Evolutionary conservation across 2,113 vertebrate genomes (phyloP), one percentile per base, ranked within the genome.

Genomic region (Prietella phreatophila): DNA sequence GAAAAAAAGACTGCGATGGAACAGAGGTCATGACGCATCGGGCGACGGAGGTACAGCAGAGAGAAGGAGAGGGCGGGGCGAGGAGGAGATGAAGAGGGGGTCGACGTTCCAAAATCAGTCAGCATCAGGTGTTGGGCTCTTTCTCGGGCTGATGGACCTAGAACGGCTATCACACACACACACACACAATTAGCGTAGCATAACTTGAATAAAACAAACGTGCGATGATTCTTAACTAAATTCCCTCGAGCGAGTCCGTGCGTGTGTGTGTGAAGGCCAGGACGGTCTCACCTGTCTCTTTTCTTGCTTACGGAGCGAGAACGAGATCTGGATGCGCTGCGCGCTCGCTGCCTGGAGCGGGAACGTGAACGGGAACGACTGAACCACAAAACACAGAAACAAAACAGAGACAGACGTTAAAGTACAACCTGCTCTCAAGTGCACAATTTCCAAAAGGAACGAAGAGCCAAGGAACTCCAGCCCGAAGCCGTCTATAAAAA

Each of bases 121-220:
- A 6, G 92, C 93, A 33, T 91, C 93, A 33, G 94, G 94, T 1
- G 93, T 93, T 11, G 94, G 88, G 87, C 94, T 95, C 89, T 93
- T 93, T 92, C 93, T 89, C 79, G 91, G 94, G 91, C 91, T 95
- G 91, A 92, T 91, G 58, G 95, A 95, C 85, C 95, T 94, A 93
- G 95, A 96, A 91, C 94, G 95, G 93, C 95, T 96, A 91, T 42
- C 20, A 88, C 25, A 1, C 15, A 82, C 30, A 85, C 7, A 81
- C 33, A 27, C 7, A 33, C 4, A 1, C 25, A 5, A 42, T 47
- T 5, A 47, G 42, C 42, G 5, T 47, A 13, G 0, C 61, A 67
- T 15, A 67, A 30, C 63, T 5, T 14, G 13, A 10, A 65, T 27
- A n/a, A 67, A 67, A 30, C 4, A 65, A 65, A 14, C n/a, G 1